These are phyloP conservation scores for Hydropsyche betteni DNA, from an alignment of 2,888 invertebrate genomes.

Conservation along the genomic window DNA sequence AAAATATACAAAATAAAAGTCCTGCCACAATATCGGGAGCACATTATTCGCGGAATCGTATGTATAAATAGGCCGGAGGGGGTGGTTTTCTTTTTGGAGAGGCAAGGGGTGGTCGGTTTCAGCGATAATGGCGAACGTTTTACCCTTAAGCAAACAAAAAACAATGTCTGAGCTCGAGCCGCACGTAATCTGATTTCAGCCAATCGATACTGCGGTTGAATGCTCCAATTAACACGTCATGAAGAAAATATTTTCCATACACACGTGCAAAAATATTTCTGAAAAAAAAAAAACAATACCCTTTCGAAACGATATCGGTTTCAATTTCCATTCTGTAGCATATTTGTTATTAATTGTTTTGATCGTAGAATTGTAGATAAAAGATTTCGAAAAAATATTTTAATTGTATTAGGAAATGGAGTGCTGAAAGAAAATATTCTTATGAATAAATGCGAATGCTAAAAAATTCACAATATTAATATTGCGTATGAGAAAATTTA, in stretches of 20 bases:
- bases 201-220: constrained; percentile 38
- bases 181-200: constrained; percentile 39
- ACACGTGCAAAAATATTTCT: neutral
- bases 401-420: too few species aligned
- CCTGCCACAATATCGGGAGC: neutral
- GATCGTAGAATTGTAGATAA: too few species aligned
- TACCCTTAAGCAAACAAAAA: constrained; percentile 37
- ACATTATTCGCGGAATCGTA: neutral
- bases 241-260: constrained; percentile 29
- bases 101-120: constrained; percentile 12
- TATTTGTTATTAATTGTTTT: too few species aligned
- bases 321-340: too few species aligned
- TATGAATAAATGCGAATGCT: too few species aligned
- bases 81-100: too few species aligned
- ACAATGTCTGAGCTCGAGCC: constrained; percentile 34
- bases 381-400: too few species aligned
- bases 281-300: neutral
- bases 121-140: constrained; percentile 37
- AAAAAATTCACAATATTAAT: too few species aligned
- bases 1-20: neutral
- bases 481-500: neutral
- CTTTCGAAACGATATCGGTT: too few species aligned
- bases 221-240: constrained; percentile 40
- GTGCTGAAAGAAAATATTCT: too few species aligned
- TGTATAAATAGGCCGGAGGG: constrained; percentile 3